Conservation (phyloP, 2,888 invertebrate genomes). For the Acanthoscelides obtectus region DNA sequence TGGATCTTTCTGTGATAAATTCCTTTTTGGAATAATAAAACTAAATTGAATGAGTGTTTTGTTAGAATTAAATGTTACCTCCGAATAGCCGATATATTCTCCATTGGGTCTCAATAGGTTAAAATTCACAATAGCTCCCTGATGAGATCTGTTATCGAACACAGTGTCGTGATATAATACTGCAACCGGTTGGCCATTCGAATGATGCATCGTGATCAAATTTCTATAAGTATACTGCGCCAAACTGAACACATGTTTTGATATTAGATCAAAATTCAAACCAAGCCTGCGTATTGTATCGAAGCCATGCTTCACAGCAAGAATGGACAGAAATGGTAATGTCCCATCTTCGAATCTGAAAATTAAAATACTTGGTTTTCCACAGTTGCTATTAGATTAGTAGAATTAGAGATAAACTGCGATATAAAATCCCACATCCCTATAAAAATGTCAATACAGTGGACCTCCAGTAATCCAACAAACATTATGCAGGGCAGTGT, state of each 20-base stretch:
- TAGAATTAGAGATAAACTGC: too few relatives aligned
- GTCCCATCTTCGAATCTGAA: constrained; percentile 94
- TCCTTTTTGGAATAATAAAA: background rate
- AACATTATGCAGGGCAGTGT: too few relatives aligned
- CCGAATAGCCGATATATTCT: constrained; percentile 79
- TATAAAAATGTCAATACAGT: too few relatives aligned
- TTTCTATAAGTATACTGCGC: constrained; percentile 68
- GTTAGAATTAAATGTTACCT: too few relatives aligned
- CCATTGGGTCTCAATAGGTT: constrained; percentile 77
- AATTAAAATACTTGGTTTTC: too few relatives aligned
- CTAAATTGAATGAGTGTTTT: too few relatives aligned
- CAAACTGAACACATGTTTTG: constrained; percentile 68
- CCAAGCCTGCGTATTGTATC: constrained; percentile 63
- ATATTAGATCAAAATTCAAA: constrained; percentile 62
- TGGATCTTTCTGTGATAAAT: constrained; percentile 4
- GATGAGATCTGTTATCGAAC: constrained; percentile 57
- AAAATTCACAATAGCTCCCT: constrained; percentile 87
- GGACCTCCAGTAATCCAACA: too few relatives aligned
- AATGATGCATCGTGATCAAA: constrained; percentile 61
- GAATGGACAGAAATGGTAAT: constrained; percentile 77
- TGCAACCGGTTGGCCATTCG: constrained; percentile 65
- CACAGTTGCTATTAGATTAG: too few relatives aligned
- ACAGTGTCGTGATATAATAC: constrained; percentile 69
- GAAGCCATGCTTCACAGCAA: constrained; percentile 78
- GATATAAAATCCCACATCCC: too few relatives aligned